Evolutionary conservation across 2,888 invertebrate species (phyloP).

Genomic region (Cabera pusaria): DNA sequence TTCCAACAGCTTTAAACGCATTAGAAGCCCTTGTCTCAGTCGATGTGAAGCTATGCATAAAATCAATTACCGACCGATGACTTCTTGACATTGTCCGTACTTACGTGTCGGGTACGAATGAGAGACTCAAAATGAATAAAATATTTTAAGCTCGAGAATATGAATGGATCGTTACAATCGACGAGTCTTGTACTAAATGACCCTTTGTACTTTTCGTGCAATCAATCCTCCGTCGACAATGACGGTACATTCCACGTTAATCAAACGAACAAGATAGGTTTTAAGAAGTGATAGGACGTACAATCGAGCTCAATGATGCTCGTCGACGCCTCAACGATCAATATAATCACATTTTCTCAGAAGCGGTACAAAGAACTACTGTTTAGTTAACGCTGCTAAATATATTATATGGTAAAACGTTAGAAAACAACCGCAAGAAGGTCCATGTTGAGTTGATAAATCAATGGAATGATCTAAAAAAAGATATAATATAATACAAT

Average conservation of each 20-base stretch:
- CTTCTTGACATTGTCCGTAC: conserved; percentile 38
- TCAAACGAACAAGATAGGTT: conserved; percentile 20
- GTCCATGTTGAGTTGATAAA: too few species aligned
- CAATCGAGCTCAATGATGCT: conserved; percentile 16
- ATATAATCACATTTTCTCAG: conserved; percentile 20
- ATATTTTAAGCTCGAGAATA: conserved; percentile 53
- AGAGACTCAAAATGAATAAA: conserved; percentile 47
- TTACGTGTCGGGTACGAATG: conserved; percentile 36
- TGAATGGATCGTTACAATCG: conserved; percentile 66
- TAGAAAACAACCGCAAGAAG: too few species aligned
- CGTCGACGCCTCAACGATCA: conserved; percentile 21
- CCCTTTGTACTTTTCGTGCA: conserved; percentile 53
- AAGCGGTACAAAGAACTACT: conserved; percentile 14
- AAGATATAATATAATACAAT: too few species aligned
- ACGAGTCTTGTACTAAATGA: conserved; percentile 51
- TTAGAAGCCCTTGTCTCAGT: conserved; percentile 27
- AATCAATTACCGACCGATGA: conserved; percentile 44
- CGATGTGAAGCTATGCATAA: conserved; percentile 36
- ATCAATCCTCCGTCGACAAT: conserved; percentile 30
- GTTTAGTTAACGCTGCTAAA: conserved; percentile 8
- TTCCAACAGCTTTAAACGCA: conserved; percentile 27
- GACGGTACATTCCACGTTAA: conserved; percentile 25
- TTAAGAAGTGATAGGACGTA: conserved; percentile 17
- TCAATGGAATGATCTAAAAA: too few species aligned
- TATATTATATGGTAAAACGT: too few species aligned